Conservation (phyloP, 2,113 vertebrate genomes). For the Coryphaenoides rupestris region DNA sequence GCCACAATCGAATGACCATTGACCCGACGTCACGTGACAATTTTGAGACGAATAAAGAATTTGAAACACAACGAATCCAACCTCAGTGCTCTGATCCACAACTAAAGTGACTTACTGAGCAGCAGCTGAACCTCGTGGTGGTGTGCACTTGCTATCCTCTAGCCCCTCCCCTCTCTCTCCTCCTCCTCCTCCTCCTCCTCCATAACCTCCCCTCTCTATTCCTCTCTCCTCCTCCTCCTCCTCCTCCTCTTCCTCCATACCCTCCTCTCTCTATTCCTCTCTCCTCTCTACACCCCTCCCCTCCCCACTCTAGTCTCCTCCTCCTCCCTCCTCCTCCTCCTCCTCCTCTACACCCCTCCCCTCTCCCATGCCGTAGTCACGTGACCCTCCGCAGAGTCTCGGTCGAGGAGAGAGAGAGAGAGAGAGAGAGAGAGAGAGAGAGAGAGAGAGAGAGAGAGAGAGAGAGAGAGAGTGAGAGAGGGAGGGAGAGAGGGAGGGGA, state of each 20-base stretch:
- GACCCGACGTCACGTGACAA: too few relatives aligned
- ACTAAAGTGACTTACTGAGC: too few relatives aligned
- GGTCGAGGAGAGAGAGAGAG: too few relatives aligned
- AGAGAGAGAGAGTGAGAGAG: too few relatives aligned
- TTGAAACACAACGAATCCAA: too few relatives aligned
- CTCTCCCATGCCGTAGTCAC: conserved; percentile 62
- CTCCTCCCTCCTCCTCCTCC: not conserved
- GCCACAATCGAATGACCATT: too few relatives aligned
- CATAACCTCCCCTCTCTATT: too few relatives aligned
- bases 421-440: too few relatives aligned
- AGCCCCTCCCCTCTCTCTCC: conserved; percentile 28
- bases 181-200: conserved; percentile 48
- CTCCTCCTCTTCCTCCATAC: conserved; percentile 45
- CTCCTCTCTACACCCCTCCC: conserved; percentile 52
- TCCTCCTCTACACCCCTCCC: conserved; percentile 62
- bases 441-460: too few relatives aligned
- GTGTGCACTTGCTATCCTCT: conserved; percentile 60
- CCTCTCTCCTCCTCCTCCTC: conserved; percentile 17
- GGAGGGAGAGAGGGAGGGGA: too few relatives aligned
- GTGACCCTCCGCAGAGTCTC: conserved; percentile 62
- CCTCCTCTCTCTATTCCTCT: conserved; percentile 29
- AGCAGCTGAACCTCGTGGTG: not conserved
- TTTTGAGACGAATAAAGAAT: too few relatives aligned
- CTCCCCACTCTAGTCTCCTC: not conserved
- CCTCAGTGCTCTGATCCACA: too few relatives aligned